Evolutionary conservation across 2,113 vertebrate species (phyloP).

Genomic region (Aegithalos caudatus): DNA sequence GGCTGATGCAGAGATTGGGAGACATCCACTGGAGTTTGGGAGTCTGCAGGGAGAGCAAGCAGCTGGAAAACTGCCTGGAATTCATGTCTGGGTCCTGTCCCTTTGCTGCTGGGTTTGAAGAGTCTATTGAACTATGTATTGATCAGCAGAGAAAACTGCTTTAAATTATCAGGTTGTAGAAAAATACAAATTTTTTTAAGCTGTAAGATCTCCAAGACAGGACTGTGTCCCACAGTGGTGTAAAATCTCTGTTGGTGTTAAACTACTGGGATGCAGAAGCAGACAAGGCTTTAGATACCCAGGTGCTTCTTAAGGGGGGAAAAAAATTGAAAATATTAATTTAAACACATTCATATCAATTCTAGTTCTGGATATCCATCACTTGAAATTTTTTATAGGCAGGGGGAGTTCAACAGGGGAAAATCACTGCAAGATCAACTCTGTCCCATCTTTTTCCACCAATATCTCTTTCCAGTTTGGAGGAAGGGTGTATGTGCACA

Average conservation of each 20-base stretch:
- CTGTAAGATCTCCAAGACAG: not conserved
- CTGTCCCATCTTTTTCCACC: not conserved
- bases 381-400: not conserved
- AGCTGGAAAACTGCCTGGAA: not conserved
- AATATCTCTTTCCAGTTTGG: not conserved
- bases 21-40: not conserved
- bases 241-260: not conserved
- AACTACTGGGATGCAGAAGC: not conserved
- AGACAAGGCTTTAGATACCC: not conserved
- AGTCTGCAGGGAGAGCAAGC: not conserved
- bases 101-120: not conserved
- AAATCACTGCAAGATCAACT: not conserved
- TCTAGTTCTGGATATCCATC: not conserved
- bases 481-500: not conserved
- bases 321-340: not conserved
- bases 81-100: not conserved
- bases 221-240: not conserved
- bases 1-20: not conserved
- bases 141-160: not conserved
- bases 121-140: accelerated
- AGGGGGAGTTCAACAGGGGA: accelerated
- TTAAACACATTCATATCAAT: not conserved
- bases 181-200: not conserved
- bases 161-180: not conserved
- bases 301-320: accelerated